phyloP scores from a whole-genome alignment of 2,888 invertebrate species.

The Steinernema scapterisci region DNA sequence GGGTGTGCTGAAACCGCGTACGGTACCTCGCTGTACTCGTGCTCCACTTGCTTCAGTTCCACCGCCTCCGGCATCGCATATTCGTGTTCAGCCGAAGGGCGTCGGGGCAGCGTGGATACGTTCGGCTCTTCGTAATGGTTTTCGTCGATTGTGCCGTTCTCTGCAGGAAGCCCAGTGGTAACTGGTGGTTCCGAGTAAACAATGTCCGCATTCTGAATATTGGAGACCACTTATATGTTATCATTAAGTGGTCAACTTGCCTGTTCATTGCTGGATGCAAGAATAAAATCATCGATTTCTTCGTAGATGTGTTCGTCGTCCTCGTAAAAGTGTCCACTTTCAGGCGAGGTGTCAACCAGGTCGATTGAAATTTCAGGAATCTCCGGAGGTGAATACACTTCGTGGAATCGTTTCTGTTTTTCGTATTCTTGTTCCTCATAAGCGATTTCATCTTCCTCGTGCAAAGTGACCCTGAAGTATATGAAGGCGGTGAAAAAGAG shows the following conservation, averaged over 20 bases:
- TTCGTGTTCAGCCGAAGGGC: background rate
- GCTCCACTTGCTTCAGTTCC: background rate
- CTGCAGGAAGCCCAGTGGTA: too few relatives aligned
- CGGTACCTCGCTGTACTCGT: background rate
- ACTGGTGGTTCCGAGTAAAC: slow-evolving; percentile 8
- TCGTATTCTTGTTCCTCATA: slow-evolving; percentile 13
- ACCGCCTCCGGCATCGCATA: slow-evolving; percentile 5
- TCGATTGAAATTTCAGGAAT: slow-evolving; percentile 13
- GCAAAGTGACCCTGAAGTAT: slow-evolving; percentile 8
- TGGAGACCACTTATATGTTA: background rate
- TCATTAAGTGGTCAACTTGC: background rate
- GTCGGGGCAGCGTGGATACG: background rate
- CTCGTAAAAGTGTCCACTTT: background rate
- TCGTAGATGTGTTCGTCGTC: slow-evolving; percentile 27
- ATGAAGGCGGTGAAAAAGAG: too few relatives aligned
- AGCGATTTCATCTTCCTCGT: slow-evolving; percentile 23
- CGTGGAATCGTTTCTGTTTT: background rate
- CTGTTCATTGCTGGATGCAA: background rate
- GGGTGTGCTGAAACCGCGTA: background rate
- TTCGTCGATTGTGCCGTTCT: background rate
- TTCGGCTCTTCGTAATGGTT: slow-evolving; percentile 7
- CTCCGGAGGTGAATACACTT: background rate
- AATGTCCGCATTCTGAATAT: background rate
- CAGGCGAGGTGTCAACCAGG: background rate
- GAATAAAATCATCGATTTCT: slow-evolving; percentile 9